Evolutionary conservation across 1,140 invertebrate genomes (phyloP).

Genomic region (Drosophila bifasciata): DNA sequence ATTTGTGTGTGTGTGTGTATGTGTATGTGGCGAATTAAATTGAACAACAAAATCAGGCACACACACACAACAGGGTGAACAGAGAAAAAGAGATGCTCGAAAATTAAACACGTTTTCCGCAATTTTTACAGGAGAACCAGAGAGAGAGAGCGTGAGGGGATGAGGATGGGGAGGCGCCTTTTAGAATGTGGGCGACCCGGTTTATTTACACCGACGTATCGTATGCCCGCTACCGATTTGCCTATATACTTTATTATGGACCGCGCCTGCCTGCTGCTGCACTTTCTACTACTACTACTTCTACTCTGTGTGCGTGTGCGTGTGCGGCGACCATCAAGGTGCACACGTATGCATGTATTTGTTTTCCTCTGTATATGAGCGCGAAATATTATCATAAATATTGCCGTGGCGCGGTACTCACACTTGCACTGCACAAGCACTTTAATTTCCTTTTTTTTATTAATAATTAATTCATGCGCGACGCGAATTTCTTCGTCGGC

Average conservation of each 20-base stretch:
- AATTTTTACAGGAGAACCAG: conserved; percentile 7
- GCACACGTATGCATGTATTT: conserved; percentile 48
- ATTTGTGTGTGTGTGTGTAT: conserved; percentile 28
- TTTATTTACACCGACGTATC: conserved; percentile 67
- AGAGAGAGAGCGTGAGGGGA: conserved; percentile 5
- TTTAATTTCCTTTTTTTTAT: conserved; percentile 26
- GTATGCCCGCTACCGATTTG: conserved; percentile 13
- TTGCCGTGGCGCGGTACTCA: conserved; percentile 17
- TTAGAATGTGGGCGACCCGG: conserved; percentile 61
- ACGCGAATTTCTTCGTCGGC: conserved; percentile 39
- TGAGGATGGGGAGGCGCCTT: conserved; percentile 11
- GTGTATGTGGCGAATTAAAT: conserved; percentile 52
- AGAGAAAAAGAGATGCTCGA: conserved; percentile 20
- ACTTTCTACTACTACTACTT: conserved; percentile 65
- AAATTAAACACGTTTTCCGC: conserved; percentile 52
- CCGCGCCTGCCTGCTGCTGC: conserved; percentile 58
- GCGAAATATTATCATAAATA: conserved; percentile 6
- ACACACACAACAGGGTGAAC: conserved; percentile 12
- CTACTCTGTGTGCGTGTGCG: conserved; percentile 20
- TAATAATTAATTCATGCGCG: conserved; percentile 52
- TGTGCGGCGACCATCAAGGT: conserved; percentile 23
- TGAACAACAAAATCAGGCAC: conserved; percentile 43
- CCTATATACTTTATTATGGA: conserved; percentile 33
- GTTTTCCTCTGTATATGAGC: not conserved
- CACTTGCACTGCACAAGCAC: conserved; percentile 46